Conservation (phyloP, 1,140 invertebrate genomes). For the Physella acuta region DNA sequence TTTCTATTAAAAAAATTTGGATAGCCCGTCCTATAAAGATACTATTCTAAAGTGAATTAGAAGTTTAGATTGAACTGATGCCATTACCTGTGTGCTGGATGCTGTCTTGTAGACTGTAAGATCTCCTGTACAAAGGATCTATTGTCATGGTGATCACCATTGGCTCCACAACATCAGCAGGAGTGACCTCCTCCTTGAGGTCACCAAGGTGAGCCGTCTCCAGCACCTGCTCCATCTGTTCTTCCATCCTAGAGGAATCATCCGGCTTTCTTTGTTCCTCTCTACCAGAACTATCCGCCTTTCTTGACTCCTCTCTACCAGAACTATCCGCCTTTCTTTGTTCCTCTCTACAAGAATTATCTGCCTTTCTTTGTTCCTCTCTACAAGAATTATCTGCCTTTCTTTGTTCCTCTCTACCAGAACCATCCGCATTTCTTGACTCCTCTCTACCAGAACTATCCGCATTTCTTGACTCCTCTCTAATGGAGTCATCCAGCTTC, state of each 20-base stretch:
- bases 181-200: background rate
- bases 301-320: background rate
- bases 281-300: background rate
- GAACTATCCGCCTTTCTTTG: background rate
- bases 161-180: background rate
- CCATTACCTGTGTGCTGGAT: too few species aligned
- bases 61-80: too few species aligned
- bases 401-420: background rate
- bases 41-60: too few species aligned
- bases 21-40: too few species aligned
- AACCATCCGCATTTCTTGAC: too few species aligned
- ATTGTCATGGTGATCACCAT: background rate
- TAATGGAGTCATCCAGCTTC: background rate
- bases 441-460: background rate
- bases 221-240: background rate
- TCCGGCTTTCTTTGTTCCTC: background rate
- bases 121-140: background rate
- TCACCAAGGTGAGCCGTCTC: background rate
- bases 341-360: background rate
- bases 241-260: background rate
- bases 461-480: background rate
- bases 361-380: background rate
- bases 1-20: too few species aligned
- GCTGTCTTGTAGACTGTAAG: constrained; percentile 1
- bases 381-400: background rate